phyloP scores from a whole-genome alignment of 2,888 invertebrate species.

The Creontiades dilutus region DNA sequence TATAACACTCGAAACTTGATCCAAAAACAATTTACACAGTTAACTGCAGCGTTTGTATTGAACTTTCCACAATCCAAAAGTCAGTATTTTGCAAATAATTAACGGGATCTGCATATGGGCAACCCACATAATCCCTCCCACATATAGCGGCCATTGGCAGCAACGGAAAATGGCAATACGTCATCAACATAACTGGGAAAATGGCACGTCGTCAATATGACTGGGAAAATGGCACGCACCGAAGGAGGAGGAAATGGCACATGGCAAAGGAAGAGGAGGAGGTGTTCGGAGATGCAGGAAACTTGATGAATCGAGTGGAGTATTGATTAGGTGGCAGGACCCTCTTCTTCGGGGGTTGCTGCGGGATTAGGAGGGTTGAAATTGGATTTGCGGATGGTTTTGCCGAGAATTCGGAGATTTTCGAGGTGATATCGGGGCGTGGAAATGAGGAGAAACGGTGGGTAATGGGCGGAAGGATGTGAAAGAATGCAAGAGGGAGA shows the following conservation, averaged over 20 bases:
- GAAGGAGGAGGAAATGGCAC: background rate
- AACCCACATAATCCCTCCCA: slow-evolving; percentile 15
- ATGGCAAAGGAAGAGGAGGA: slow-evolving; percentile 1
- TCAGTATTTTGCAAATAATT: background rate
- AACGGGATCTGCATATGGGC: too few relatives aligned
- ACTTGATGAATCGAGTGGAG: slow-evolving; percentile 23
- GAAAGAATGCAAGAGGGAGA: slow-evolving; percentile 47
- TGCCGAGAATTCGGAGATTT: background rate
- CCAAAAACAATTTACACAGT: too few relatives aligned
- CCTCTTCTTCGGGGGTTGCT: slow-evolving; percentile 13
- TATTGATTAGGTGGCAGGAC: slow-evolving; percentile 48
- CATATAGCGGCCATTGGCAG: slow-evolving; percentile 53
- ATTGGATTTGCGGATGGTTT: background rate
- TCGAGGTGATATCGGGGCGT: background rate
- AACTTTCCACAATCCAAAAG: background rate
- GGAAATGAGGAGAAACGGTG: background rate
- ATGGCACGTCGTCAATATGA: background rate
- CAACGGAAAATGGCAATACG: slow-evolving; percentile 13
- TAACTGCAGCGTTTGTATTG: too few relatives aligned
- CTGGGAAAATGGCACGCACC: background rate
- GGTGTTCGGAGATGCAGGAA: background rate
- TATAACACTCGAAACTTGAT: too few relatives aligned
- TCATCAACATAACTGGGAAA: background rate
- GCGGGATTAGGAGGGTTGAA: background rate
- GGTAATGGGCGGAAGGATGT: slow-evolving; percentile 16